Evolutionary conservation across 2,888 invertebrate genomes (phyloP), one percentile per base, ranked within the genome.

Genomic region (Saturnia pavonia): DNA sequence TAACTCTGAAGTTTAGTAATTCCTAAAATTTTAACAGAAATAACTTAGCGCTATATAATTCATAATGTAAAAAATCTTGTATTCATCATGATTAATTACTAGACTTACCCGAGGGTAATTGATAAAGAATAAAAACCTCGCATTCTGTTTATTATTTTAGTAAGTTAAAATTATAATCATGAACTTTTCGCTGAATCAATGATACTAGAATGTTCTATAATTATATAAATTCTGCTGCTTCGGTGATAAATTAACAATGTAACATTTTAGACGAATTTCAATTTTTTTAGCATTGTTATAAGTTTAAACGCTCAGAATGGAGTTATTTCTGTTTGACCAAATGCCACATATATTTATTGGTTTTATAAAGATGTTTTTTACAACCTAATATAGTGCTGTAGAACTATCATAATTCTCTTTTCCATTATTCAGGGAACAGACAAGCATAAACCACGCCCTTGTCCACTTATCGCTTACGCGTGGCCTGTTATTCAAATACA

Each of bases 401-500:
- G 4, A 60, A 60, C 1, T 12, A 60, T 25, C 19, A 60, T 60
- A 60, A 60, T 60, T 60, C 14, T 60, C 57, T 60, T 60, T 11
- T 27, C 1, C 57, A 60, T 60, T 67, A 67, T 70, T 54, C 66
- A 70, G 54, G 43, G 66, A 54, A 67, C 43, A 54, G 67, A 66
- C 54, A 70, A 67, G 51, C 54, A 51, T 67, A 66, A 67, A 67
- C 65, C 70, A 54, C 54, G 70, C 67, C 66, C 67, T 67, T 70
- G 70, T 70, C 54, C 70, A 70, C 70, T 70, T 70, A 70, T 70
- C 70, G 67, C 25, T 43, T 42, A 40, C 48, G 70, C 48, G 51
- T 54, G 67, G 67, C 48, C 70, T 70, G 70, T 67, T 70, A 70
- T 67, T 42, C 70, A 67, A 70, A 70, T 67, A 70, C n/a, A 25